Evolutionary conservation across 2,113 vertebrate species (phyloP).

Genomic region (Rattus norvegicus): GRCr8 NC_086021.1:132285501-132286000

Average conservation of each 20-base stretch:
- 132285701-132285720: background rate
- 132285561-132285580: conserved; percentile 49
- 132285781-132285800: background rate
- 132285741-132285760: conserved; percentile 46
- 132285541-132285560: conserved; percentile 47
- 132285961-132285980: conserved; percentile 76
- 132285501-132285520: conserved; percentile 52
- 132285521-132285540: conserved; percentile 58
- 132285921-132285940: conserved; percentile 76
- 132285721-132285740: conserved; percentile 20
- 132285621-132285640: conserved; percentile 11
- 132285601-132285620: conserved; percentile 30
- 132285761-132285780: conserved; percentile 10
- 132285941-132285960: conserved; percentile 82
- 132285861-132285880: conserved; percentile 75
- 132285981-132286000: conserved; percentile 80
- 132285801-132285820: conserved; percentile 74
- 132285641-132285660: conserved; percentile 14
- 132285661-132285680: conserved; percentile 8
- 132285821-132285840: conserved; percentile 73
- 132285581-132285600: conserved; percentile 45
- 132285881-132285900: conserved; percentile 80
- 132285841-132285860: conserved; percentile 81
- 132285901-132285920: conserved; percentile 81
- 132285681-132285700: background rate